Percentiles rank a stretch among this genome's conserved stretches.
phyloP scores from a whole-genome alignment of 2,797 vertebrate genomes.

The Phataginus tetradactyla region DNA sequence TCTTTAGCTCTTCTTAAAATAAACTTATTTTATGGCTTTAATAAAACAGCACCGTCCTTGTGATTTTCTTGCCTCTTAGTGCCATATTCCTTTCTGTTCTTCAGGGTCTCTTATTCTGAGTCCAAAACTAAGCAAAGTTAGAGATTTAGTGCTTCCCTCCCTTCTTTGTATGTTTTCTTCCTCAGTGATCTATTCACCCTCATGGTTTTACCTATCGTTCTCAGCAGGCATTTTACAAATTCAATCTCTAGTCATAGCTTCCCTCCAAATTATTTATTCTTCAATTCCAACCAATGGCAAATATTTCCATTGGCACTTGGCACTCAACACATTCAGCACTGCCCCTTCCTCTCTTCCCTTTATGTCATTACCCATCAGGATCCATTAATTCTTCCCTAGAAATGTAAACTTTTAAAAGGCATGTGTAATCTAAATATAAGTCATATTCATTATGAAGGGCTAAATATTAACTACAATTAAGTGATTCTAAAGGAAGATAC shows the following conservation, averaged over 20 bases:
- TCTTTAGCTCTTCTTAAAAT: constrained; percentile 11
- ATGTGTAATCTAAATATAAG: neutral
- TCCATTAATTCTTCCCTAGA: neutral
- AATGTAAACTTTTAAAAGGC: neutral
- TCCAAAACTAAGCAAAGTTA: neutral
- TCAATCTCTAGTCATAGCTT: neutral
- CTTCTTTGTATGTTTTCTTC: neutral
- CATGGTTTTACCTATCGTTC: neutral
- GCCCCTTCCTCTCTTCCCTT: neutral
- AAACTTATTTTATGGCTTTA: neutral
- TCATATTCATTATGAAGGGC: neutral
- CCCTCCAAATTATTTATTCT: neutral
- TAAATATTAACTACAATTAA: neutral
- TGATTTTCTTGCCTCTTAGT: neutral
- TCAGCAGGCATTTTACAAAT: neutral
- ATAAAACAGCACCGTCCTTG: neutral
- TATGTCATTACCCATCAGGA: neutral
- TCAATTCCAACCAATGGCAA: neutral
- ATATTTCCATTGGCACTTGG: neutral
- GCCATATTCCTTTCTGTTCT: neutral
- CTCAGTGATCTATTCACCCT: neutral
- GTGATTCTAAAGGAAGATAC: neutral
- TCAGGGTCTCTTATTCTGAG: neutral
- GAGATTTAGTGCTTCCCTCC: neutral
- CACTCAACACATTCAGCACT: neutral